These are phyloP conservation scores for Steatocranus sp. DNA, from an alignment of 2,797 vertebrate genomes.

Conservation along the genomic window DNA sequence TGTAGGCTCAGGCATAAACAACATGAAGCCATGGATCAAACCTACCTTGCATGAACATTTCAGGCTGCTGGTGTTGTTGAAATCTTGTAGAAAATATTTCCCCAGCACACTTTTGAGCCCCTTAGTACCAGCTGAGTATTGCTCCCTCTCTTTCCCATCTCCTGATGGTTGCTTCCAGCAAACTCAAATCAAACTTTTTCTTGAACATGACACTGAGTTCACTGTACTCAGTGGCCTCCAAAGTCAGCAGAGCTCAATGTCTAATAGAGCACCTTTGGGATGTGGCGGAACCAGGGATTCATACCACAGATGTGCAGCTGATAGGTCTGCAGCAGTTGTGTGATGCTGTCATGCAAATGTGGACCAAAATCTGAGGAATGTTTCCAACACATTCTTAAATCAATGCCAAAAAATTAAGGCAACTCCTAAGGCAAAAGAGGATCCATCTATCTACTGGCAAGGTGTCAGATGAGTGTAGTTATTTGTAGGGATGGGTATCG, in stretches of 20 bases:
- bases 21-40: not conserved
- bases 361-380: not conserved
- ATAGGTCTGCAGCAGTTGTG: not conserved
- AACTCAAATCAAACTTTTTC: not conserved
- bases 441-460: not conserved
- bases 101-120: not conserved
- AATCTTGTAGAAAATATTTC: not conserved
- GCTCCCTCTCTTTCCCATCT: not conserved
- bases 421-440: not conserved
- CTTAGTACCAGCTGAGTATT: not conserved
- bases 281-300: not conserved
- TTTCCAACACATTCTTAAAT: not conserved
- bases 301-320: not conserved
- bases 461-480: not conserved
- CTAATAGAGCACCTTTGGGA: not conserved
- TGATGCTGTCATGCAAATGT: not conserved
- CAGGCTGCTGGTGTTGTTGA: not conserved
- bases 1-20: not conserved
- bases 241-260: not conserved
- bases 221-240: not conserved
- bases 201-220: not conserved
- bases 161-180: not conserved
- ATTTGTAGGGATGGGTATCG: too few species aligned
- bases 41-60: not conserved
- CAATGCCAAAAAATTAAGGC: not conserved